Percentiles rank a stretch among this genome's conserved stretches.
phyloP scores from a whole-genome alignment of 2,797 vertebrate species.

The Trematomus bernacchii region DNA sequence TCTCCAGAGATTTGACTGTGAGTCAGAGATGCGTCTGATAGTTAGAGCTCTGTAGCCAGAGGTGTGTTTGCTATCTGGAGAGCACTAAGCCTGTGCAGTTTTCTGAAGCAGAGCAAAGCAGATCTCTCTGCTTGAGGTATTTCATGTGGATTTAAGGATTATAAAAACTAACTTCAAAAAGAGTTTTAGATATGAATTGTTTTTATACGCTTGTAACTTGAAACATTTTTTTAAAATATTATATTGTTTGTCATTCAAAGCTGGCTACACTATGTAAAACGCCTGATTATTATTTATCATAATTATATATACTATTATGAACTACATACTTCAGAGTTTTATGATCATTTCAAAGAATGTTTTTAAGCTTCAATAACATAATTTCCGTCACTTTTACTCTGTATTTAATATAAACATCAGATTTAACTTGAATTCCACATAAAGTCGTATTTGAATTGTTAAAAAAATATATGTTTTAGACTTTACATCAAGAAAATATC shows the following conservation, averaged over 20 bases:
- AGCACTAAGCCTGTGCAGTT: slow-evolving; percentile 29
- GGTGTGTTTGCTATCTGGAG: slow-evolving; percentile 36
- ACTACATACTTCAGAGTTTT: background rate
- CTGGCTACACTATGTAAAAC: background rate
- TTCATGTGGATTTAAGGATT: slow-evolving; percentile 26
- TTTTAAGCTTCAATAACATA: no score
- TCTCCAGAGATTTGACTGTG: slow-evolving; percentile 18
- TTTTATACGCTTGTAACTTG: background rate
- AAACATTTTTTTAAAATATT: background rate
- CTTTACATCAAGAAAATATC: background rate
- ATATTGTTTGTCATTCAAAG: slow-evolving; percentile 3
- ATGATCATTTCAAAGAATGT: background rate
- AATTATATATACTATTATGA: background rate
- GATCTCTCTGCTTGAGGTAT: slow-evolving; percentile 17
- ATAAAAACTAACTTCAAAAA: slow-evolving; percentile 7
- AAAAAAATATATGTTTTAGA: background rate
- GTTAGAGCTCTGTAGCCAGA: slow-evolving; percentile 22
- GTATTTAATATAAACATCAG: no score
- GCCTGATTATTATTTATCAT: background rate
- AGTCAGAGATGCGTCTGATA: slow-evolving; percentile 30
- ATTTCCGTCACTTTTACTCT: no score
- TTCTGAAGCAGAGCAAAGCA: slow-evolving; percentile 18
- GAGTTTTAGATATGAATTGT: background rate
- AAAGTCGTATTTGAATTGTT: background rate
- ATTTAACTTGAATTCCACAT: background rate